Evolutionary conservation across 2,113 vertebrate genomes (phyloP).

Genomic region (Xiphophorus maculatus): DNA sequence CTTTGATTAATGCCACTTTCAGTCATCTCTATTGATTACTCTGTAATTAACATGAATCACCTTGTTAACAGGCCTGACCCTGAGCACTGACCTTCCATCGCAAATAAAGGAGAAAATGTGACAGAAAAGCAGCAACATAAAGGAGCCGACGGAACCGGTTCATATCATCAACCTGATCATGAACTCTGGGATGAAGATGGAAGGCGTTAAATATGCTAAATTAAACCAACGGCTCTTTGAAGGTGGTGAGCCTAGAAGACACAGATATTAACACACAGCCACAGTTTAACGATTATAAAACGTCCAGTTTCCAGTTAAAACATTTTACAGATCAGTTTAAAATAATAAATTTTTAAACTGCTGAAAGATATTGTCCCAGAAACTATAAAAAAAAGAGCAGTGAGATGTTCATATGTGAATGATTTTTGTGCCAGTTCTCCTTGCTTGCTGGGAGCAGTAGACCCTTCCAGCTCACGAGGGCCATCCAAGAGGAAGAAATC

Average conservation of each 20-base stretch:
- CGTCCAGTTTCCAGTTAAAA: background rate
- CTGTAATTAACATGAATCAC: constrained; percentile 48
- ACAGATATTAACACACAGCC: too few species aligned
- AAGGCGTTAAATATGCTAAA: background rate
- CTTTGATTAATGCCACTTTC: constrained; percentile 19
- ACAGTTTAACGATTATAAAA: too few species aligned
- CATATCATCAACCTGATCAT: background rate
- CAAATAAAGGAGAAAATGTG: background rate
- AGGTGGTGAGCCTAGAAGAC: background rate
- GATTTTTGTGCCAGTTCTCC: constrained; percentile 26
- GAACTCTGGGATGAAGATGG: background rate
- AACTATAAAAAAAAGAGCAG: background rate
- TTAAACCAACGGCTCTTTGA: background rate
- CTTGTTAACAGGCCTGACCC: constrained; percentile 48
- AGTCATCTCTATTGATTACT: constrained; percentile 39
- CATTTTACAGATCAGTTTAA: background rate
- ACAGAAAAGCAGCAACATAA: background rate
- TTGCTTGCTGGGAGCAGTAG: background rate
- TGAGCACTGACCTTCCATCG: constrained; percentile 28
- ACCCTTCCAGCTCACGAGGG: constrained; percentile 6
- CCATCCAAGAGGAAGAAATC: constrained; percentile 15
- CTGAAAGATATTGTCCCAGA: background rate
- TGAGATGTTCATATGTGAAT: constrained; percentile 12
- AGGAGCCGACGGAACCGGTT: background rate
- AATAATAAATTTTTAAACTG: background rate